Base-by-base conservation (phyloP, 2,113 vertebrate species). In the Callocephalon fimbriatum region DNA sequence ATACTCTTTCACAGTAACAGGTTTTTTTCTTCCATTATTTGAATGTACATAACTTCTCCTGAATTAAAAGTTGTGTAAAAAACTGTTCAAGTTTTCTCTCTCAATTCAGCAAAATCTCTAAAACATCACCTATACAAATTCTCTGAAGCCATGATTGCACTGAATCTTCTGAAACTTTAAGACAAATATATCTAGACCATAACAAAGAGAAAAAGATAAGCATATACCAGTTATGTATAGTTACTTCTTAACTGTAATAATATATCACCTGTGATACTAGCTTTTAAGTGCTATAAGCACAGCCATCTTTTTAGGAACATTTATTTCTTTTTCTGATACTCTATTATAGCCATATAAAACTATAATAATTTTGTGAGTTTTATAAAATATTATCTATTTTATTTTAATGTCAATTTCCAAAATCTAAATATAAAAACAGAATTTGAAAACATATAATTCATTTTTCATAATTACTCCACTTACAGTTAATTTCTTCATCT, bases 391-490 rank as follows among this genome's bases (percentile, higher is more conserved):
- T 32, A 45, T 18, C 18, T 54, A 16, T 40, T 82, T 50, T 53
- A 44, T n/a, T 74, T 62, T 12, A 63, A 68, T 50, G 0, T 0
- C 15, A 73, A 45, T 13, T 79, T 72, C 31, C 12, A 66, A 78
- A 84, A 66, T 26, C 19, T 62, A 51, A 65, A 27, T 13, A 88
- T 15, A 78, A 88, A 93, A 86, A 18, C 10, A 35, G 18, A 77
- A 73, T 35, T 29, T 37, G 26, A 78, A 87, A 75, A 38, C 1
- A 2, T 42, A 2, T 42, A 27, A 51, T 73, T 74, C 0, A 1
- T 50, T 85, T 75, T 61, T 44, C 31, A 15, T 45, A 37, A 81
- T 76, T 58, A 54, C 47, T 54, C 27, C 1, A 32, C 32, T 86
- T 92, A 35, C 37, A 72, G 23, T 31, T 47, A 63, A 63, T 51